Conservation (phyloP, 2,113 vertebrate genomes). For the Stomatorhinus ivindoensis region DNA sequence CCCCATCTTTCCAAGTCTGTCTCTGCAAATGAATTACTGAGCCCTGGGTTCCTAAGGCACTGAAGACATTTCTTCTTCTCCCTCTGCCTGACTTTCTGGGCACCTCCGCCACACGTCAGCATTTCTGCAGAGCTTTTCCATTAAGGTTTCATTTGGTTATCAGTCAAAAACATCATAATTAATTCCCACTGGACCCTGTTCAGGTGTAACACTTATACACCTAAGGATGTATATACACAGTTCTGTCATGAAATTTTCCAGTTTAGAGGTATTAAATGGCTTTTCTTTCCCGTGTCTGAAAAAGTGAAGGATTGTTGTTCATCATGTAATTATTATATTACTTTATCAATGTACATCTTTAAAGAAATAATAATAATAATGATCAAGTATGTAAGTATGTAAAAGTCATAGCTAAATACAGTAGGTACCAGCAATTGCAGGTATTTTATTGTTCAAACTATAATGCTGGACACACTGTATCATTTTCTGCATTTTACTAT, state of each 20-base stretch:
- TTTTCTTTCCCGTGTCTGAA: background rate
- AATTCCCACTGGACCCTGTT: background rate
- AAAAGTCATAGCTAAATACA: background rate
- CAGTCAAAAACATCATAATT: slow-evolving; percentile 7
- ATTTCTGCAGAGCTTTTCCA: background rate
- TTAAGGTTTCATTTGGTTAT: background rate
- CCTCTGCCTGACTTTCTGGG: background rate
- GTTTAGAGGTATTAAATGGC: background rate
- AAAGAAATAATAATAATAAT: background rate
- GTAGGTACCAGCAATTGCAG: background rate
- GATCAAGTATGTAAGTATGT: background rate
- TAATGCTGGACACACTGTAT: background rate
- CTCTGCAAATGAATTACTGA: slow-evolving; percentile 16
- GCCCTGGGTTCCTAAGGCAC: background rate
- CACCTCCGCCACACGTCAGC: background rate
- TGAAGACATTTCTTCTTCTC: background rate
- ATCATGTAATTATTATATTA: background rate
- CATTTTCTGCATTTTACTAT: background rate
- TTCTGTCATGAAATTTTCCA: background rate
- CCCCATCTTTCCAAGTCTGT: slow-evolving; percentile 23
- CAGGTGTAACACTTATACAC: background rate
- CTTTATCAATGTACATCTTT: background rate
- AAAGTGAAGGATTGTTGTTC: background rate
- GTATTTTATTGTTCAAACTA: background rate
- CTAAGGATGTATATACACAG: background rate